These are phyloP conservation scores for Drosophila repletoides DNA, from an alignment of 1,140 invertebrate species.

Conservation along the genomic window DNA sequence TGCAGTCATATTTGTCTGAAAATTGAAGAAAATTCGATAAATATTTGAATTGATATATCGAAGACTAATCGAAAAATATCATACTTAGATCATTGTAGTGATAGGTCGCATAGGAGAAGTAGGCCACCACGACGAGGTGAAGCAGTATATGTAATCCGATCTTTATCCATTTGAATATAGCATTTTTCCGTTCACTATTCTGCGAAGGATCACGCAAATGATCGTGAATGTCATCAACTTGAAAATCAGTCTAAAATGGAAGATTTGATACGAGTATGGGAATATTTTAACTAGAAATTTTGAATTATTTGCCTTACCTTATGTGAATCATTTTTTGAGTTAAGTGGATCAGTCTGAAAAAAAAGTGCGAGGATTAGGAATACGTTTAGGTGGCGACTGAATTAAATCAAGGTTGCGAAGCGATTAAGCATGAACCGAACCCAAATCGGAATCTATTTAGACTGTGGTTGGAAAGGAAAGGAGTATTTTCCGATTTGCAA, in stretches of 20 bases:
- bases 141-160: conserved; percentile 27
- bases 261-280: not conserved
- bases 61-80: not conserved
- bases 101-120: conserved; percentile 74
- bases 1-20: conserved; percentile 44
- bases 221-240: conserved; percentile 20
- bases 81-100: conserved; percentile 60
- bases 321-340: not conserved
- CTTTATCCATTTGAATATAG: conserved; percentile 25
- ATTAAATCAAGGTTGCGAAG: no score
- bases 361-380: no score
- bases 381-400: no score
- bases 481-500: not conserved
- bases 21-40: not conserved
- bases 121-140: conserved; percentile 51
- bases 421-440: no score
- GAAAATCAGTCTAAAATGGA: conserved; percentile 34
- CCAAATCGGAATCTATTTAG: no score
- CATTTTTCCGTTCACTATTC: not conserved
- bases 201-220: not conserved
- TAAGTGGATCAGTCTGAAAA: not conserved
- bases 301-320: conserved; percentile 35
- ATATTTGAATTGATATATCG: not conserved
- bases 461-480: no score
- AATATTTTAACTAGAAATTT: not conserved